Evolutionary conservation across 30 jellyfish, hydroid and myxozoan genomes (phyloP), one percentile per base, ranked within the genome.

Genomic region (Chrysaora quinquecirrha): DNA sequence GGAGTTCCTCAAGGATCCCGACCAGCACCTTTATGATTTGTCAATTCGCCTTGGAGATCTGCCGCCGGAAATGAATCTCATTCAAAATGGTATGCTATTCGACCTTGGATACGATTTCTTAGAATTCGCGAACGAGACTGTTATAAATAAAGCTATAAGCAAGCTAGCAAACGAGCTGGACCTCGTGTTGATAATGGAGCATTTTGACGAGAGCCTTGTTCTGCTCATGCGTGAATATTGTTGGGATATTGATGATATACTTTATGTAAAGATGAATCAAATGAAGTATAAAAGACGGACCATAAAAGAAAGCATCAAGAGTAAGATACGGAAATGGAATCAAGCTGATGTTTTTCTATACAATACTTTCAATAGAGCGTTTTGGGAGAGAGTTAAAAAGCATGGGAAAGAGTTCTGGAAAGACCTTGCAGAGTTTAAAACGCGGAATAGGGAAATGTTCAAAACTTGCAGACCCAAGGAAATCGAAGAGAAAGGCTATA

Each of bases 121-220:
- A 23, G 98, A 93, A 20, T 81, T 93, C 58, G 95, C 70, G 24
- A 48, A 87, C 54, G 86, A 72, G 34, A 33, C 64, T 47, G 89
- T 43, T 3, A 75, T 93, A 3, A 19, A 3, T 14, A 70, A 70
- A 20, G 87, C 85, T 46, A 48, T 93, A 24, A 64, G 48, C 64
- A 86, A 58, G 54, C 35, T 93, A 23, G 96, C 82, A 28, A 46
- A 34, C 75, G 98, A 93, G 79, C 90, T 93, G 83, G 88, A 82
- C 34, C 89, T 93, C 77, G 97, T 93, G 43, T 30, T 93, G 90
- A 47, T 93, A 20, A 72, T 84, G 71, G 98, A 93, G 60, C 83
- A 93, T 73, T 93, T 93, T 61, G 98, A 93, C 66, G 98, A 93
- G 60, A 93, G 97, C 82, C 95, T 93, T 52, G 97, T 93, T 20